A percentile compares a stretch with the other conserved stretches of the same genome.
phyloP scores from a whole-genome alignment of 2,797 vertebrate genomes.

The Sarcophilus harrisii region DNA sequence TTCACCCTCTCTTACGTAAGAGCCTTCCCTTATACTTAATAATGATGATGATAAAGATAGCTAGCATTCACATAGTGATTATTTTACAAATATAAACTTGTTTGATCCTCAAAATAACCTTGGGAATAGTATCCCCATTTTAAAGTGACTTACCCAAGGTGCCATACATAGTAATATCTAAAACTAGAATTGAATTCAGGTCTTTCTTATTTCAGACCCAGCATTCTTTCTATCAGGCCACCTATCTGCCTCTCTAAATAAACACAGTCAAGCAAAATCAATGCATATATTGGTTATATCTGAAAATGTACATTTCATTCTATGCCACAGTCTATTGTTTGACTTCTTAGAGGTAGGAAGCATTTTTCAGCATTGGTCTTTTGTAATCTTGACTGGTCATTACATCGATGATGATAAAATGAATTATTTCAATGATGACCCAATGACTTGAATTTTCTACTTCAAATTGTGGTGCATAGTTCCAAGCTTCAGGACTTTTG shows the following conservation, averaged over 20 bases:
- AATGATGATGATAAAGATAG: not conserved
- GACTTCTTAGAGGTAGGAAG: not conserved
- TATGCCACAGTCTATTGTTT: not conserved
- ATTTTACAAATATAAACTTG: not conserved
- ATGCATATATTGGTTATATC: not conserved
- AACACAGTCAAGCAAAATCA: not conserved
- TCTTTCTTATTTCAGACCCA: not conserved
- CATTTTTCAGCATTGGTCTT: not conserved
- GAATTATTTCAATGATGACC: not conserved
- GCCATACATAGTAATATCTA: not conserved
- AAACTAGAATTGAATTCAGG: not conserved
- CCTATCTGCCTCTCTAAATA: not conserved
- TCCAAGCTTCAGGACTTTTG: too few relatives aligned
- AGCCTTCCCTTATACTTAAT: not conserved
- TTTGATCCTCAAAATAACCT: not conserved
- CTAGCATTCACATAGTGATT: not conserved
- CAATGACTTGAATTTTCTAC: not conserved
- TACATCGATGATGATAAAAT: not conserved
- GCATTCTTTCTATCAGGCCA: not conserved
- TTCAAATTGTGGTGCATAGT: not conserved
- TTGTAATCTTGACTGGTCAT: not conserved
- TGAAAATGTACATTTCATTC: not conserved
- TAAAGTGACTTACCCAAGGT: not conserved
- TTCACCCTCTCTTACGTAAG: not conserved
- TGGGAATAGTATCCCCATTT: not conserved